These are phyloP conservation scores for Diploscapter pachys DNA, from an alignment of 1,140 invertebrate species.

Conservation along the genomic window DNA sequence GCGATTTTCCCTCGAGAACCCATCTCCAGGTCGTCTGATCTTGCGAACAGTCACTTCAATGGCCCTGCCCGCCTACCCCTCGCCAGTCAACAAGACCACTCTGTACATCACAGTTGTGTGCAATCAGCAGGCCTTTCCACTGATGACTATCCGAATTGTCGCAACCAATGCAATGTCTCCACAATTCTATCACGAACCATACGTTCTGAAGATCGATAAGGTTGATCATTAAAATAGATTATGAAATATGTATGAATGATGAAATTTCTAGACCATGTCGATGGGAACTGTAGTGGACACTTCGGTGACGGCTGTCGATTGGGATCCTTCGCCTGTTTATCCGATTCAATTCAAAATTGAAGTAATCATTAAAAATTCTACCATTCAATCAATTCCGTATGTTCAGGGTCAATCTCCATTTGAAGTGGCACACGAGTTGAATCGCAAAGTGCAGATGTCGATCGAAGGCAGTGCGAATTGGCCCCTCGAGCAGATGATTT, in stretches of 20 bases:
- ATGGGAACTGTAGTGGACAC: conserved; percentile 42
- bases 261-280: conserved; percentile 19
- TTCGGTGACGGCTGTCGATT: conserved; percentile 43
- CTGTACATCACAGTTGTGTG: conserved; percentile 54
- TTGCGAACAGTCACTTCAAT: conserved; percentile 35
- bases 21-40: conserved; percentile 50
- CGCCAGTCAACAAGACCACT: conserved; percentile 50
- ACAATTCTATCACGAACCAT: conserved; percentile 45
- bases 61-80: conserved; percentile 50
- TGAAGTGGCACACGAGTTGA: not conserved
- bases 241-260: not conserved
- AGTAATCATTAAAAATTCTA: not conserved
- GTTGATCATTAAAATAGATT: conserved; percentile 19
- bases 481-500: too few relatives aligned
- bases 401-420: not conserved
- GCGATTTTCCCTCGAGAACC: conserved; percentile 35
- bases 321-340: conserved; percentile 43
- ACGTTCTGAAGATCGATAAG: conserved; percentile 44
- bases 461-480: not conserved
- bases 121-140: conserved; percentile 47
- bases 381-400: not conserved
- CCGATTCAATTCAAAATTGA: conserved; percentile 41
- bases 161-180: conserved; percentile 40
- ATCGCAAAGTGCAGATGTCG: not conserved
- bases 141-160: conserved; percentile 51